Percentiles rank a stretch among this genome's conserved stretches.
Evolutionary conservation across 2,797 vertebrate genomes (phyloP).

Genomic region (Hirundo rustica): DNA sequence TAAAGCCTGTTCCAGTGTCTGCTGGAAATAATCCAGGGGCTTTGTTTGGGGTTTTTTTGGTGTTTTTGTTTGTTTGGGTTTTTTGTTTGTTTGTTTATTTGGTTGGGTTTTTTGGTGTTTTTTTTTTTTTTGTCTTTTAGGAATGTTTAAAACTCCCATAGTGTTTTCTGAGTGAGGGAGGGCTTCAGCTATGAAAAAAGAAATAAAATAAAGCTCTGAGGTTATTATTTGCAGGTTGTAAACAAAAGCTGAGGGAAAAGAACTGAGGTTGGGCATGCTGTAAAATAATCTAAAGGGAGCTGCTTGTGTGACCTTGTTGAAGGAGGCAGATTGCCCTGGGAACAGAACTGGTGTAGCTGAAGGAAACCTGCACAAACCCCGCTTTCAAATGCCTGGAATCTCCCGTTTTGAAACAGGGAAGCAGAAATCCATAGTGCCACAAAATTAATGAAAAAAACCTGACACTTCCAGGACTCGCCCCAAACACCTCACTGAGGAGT

Average conservation of each 20-base stretch:
- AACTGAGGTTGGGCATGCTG: not conserved
- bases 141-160: not conserved
- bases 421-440: not conserved
- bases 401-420: not conserved
- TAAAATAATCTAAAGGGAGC: not conserved
- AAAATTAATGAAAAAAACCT: not conserved
- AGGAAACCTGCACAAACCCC: not conserved
- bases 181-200: not conserved
- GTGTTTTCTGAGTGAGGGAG: not conserved
- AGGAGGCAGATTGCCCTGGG: not conserved
- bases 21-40: not conserved
- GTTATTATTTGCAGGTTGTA: not conserved
- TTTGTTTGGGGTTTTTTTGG: too few relatives aligned
- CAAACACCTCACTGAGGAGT: not conserved
- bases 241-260: not conserved
- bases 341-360: fast-evolving
- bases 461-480: not conserved
- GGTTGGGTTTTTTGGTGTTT: too few relatives aligned
- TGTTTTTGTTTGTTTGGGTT: not conserved
- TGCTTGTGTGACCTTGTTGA: not conserved
- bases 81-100: too few relatives aligned
- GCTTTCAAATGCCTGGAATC: not conserved
- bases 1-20: not conserved
- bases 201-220: not conserved
- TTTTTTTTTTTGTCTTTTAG: not conserved